These are phyloP conservation scores for Torymus tubicola DNA, from an alignment of 2,888 invertebrate genomes.

Conservation along the genomic window DNA sequence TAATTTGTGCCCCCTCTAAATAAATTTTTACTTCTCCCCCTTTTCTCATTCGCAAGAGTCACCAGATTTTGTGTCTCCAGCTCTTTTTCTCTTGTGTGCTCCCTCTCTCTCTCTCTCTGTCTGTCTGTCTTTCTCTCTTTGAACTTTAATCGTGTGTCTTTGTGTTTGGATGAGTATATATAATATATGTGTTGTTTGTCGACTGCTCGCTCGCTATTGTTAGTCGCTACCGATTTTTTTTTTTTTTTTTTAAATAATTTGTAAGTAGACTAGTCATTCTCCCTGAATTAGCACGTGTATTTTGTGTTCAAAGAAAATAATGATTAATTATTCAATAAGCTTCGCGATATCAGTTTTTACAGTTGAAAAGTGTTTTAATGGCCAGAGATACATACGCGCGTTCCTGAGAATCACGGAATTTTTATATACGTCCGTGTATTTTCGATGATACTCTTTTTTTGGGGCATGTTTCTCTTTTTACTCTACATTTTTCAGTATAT, in stretches of 20 bases:
- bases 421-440: too few species aligned
- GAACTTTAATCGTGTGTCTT: constrained; percentile 6
- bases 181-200: constrained; percentile 8
- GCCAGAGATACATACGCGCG: not conserved
- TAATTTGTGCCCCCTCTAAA: not conserved
- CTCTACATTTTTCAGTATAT: not conserved
- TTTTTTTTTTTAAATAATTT: too few species aligned
- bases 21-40: not conserved
- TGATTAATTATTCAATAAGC: constrained; percentile 13
- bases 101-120: not conserved
- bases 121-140: not conserved
- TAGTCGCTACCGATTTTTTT: too few species aligned
- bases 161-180: not conserved
- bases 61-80: not conserved
- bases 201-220: not conserved
- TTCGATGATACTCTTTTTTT: not conserved
- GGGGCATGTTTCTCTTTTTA: not conserved
- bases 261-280: too few species aligned
- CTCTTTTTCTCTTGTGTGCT: not conserved
- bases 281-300: not conserved
- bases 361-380: not conserved
- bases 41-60: too few species aligned
- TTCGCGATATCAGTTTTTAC: not conserved
- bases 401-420: not conserved
- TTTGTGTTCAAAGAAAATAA: not conserved